Conservation (phyloP, 1,140 invertebrate species). For the Drosophila lini region DNA sequence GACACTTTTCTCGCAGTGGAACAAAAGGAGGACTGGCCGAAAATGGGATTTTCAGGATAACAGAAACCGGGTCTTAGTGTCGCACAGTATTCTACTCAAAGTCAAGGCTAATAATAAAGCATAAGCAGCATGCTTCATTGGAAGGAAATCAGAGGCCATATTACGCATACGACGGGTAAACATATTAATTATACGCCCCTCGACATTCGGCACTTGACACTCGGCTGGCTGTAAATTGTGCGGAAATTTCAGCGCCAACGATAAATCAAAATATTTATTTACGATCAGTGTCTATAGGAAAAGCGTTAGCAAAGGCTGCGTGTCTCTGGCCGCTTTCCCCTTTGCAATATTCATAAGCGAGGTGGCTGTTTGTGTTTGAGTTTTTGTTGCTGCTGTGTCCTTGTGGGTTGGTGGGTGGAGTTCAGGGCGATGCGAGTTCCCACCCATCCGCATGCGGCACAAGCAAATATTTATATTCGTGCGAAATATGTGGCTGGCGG, state of each 20-base stretch:
- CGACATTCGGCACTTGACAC: constrained; percentile 30
- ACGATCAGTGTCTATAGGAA: constrained; percentile 58
- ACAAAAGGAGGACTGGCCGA: background rate
- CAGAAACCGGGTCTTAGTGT: constrained; percentile 8
- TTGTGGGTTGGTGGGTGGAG: constrained; percentile 1
- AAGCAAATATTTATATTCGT: constrained; percentile 79
- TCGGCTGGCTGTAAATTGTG: constrained; percentile 46
- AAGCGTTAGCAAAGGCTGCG: constrained; percentile 42
- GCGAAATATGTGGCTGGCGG: constrained; percentile 55
- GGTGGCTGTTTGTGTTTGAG: constrained; percentile 54
- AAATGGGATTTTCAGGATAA: constrained; percentile 15
- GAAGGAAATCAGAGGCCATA: constrained; percentile 8
- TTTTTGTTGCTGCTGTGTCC: constrained; percentile 17
- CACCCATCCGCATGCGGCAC: constrained; percentile 53
- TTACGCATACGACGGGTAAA: constrained; percentile 56
- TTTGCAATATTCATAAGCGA: constrained; percentile 51
- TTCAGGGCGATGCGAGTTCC: background rate
- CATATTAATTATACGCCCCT: constrained; percentile 56
- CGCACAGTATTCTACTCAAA: constrained; percentile 1
- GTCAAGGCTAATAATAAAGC: constrained; percentile 3
- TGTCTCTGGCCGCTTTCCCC: constrained; percentile 23
- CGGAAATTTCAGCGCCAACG: constrained; percentile 47
- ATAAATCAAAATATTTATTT: constrained; percentile 67
- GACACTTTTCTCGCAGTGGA: constrained; percentile 25
- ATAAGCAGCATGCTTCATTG: background rate